phyloP scores from a whole-genome alignment of 2,888 invertebrate species.

The Cataglyphis albicans region DNA sequence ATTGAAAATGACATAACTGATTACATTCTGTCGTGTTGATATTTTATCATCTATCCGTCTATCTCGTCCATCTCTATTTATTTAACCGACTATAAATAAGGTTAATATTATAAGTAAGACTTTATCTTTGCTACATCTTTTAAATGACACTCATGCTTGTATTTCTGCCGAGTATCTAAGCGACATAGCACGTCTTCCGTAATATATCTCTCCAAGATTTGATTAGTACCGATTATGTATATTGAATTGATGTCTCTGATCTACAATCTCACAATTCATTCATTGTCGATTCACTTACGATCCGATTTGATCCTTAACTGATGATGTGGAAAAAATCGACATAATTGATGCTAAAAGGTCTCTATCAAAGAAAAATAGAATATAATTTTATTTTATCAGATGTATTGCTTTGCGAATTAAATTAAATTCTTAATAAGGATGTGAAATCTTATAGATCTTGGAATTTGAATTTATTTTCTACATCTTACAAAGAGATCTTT shows the following conservation, averaged over 20 bases:
- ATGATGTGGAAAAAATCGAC: neutral
- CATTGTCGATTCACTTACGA: neutral
- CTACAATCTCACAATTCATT: slow-evolving; percentile 36
- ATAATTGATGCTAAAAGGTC: neutral
- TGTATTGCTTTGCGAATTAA: too few relatives aligned
- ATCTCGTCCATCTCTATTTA: neutral
- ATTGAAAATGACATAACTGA: slow-evolving; percentile 10
- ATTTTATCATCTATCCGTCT: neutral
- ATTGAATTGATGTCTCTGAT: slow-evolving; percentile 22
- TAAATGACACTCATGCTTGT: neutral
- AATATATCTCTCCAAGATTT: slow-evolving; percentile 12
- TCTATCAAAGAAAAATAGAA: neutral
- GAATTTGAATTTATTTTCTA: too few relatives aligned
- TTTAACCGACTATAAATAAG: neutral
- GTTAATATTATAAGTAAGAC: neutral
- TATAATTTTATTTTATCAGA: too few relatives aligned
- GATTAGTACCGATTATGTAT: slow-evolving; percentile 23
- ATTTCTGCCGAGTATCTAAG: neutral
- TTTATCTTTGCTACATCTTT: neutral
- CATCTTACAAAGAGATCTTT: too few relatives aligned
- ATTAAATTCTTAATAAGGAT: too few relatives aligned
- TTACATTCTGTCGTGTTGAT: neutral
- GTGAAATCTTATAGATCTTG: too few relatives aligned
- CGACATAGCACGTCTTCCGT: neutral
- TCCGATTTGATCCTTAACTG: neutral